A percentile compares a stretch with the other conserved stretches of the same genome.
Conservation (phyloP, 2,797 vertebrate species). For the Ataeniobius toweri region DNA sequence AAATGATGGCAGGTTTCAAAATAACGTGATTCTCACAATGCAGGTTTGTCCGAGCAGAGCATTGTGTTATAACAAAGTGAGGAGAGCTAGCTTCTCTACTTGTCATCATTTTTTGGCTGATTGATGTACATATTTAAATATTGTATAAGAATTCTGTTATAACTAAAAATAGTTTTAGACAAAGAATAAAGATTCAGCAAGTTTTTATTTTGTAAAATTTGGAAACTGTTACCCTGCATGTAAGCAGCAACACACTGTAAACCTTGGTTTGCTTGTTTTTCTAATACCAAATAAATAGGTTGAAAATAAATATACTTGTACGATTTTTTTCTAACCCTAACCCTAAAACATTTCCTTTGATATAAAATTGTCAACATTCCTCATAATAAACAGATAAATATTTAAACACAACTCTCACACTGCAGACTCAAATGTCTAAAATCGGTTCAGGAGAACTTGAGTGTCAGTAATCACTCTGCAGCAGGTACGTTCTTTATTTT, state of each 20-base stretch:
- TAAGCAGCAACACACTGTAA: slow-evolving; percentile 41
- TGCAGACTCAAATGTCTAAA: slow-evolving; percentile 33
- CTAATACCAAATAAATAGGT: slow-evolving; percentile 75
- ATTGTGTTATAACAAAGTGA: background rate
- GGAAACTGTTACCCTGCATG: slow-evolving; percentile 20
- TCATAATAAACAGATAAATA: slow-evolving; percentile 21
- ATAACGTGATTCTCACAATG: background rate
- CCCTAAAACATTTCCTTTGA: slow-evolving; percentile 1
- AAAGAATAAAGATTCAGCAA: slow-evolving; percentile 1
- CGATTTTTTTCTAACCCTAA: background rate
- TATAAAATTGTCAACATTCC: background rate
- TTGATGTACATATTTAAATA: slow-evolving; percentile 1
- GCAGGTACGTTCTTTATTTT: slow-evolving; percentile 70
- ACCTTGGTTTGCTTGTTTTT: slow-evolving; percentile 57
- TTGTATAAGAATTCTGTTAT: background rate
- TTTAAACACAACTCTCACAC: slow-evolving; percentile 27
- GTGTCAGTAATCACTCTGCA: slow-evolving; percentile 20
- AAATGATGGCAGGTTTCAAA: background rate
- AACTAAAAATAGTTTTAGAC: slow-evolving; percentile 8
- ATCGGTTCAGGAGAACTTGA: slow-evolving; percentile 29
- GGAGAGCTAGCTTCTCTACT: background rate
- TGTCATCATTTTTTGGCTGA: slow-evolving; percentile 1
- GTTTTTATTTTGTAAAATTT: background rate
- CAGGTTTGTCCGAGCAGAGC: background rate
- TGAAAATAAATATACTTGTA: slow-evolving; percentile 37